Base-by-base conservation (phyloP, 1,140 invertebrate species). In the Cepaea nemoralis region DNA sequence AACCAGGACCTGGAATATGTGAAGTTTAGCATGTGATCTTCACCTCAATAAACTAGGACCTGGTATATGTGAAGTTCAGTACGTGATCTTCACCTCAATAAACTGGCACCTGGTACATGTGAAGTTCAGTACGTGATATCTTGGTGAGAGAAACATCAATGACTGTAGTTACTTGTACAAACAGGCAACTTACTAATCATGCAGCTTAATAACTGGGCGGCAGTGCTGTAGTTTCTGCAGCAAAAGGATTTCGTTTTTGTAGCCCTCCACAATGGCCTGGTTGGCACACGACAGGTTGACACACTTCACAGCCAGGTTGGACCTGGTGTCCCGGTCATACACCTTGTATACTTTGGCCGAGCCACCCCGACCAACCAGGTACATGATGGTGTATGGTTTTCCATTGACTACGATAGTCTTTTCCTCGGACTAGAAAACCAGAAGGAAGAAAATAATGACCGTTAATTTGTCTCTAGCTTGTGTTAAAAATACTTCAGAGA, bases 241-340 rank as follows among this genome's bases (percentile, higher is more conserved):
- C 82, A 98, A 92, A 82, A 94, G 93, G 55, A 98, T 96, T 93
- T 99, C 98, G 90, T 99, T 97, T 42, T 96, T 92, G 91, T 96
- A 99, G 10, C 95, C 95, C 84, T 95, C 92, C 0, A 94, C 93
- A 67, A 95, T 93, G 2, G 93, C 91, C 31, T 94, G 93, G 91
- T 97, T 87, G 12, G 87, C 85, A 79, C 85, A 87, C 14, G 84
- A 82, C 27, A 91, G 81, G 70, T 88, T 82, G 10, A 91, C 89
- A 87, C 92, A 91, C 86, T 95, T 95, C 3, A 95, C 90, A 0
- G 94, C 94, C 70, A 89, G 85, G 40, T 84, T 83, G 16, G 78
- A 45, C 35, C 87, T 84, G 1, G 86, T 88, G 14, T 91, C 88
- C 39, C 86, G 77, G 83, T 93, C 89, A 86, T 92, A 83, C 85